Base-by-base conservation (phyloP, 1,140 invertebrate genomes). In the Solenopsis fugax region DNA sequence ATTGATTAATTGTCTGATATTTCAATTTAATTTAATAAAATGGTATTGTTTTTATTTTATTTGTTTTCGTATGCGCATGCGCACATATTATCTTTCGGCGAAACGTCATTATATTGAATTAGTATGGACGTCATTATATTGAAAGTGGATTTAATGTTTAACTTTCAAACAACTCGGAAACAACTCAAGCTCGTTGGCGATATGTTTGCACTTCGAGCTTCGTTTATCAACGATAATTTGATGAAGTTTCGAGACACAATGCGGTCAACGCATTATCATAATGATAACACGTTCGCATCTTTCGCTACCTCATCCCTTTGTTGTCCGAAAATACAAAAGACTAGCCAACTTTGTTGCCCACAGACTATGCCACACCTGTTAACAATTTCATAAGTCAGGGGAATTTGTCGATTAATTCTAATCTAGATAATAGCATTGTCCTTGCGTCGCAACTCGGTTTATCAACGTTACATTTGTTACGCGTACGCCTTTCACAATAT, bases 351-450 rank as follows among this genome's bases (percentile, higher is more conserved):
- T 62, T 84, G 54, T 37, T 62, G 52, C 37, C 21, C 7, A 37
- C 13, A 2, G 9, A 48, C 16, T 6, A 60, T 21, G 12, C n/a
- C 18, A 41, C 71, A 48, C n/a, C 29, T 24, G 37, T 84, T 82
- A 82, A 82, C 24, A 58, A 75, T 62, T 84, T 84, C 67, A 84
- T 73, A 54, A 81, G 76, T 37, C 76, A 16, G 9, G 45, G 41
- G n/a, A 84, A 73, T 73, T 73, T 6, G 71, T 60, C 65, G 87
- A 86, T 86, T 78, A 54, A 80, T 75, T 86, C 29, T 88, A 89
- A 89, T 89, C 50, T 45, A 72, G 71, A 64, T 89, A 89, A 89
- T 65, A 60, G 29, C 18, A 18, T 45, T 60, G 41, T 62, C 65
- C 24, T 69, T 75, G 69, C 45, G 50, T 87, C 41, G 12, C 24